Conservation (phyloP, 2,888 invertebrate species). For the Embidobia sp. region DNA sequence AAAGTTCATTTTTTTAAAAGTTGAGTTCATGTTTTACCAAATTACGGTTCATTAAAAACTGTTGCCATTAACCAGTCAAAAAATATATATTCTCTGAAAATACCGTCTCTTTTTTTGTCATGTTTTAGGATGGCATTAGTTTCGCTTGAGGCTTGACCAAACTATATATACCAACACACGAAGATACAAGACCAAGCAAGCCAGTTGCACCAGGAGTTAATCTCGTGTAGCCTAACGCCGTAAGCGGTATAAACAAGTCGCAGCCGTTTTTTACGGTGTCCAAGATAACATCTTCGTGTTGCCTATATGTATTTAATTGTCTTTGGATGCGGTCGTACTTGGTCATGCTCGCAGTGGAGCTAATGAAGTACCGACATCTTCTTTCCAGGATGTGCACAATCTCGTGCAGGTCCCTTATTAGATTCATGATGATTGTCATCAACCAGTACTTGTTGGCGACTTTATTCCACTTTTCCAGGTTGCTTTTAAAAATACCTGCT, state of each 20-base stretch:
- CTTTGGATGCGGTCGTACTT: constrained; percentile 37
- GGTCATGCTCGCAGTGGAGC: constrained; percentile 12
- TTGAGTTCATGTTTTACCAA: no score
- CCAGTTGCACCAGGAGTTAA: constrained; percentile 91
- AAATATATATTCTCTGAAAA: no score
- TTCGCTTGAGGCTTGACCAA: constrained; percentile 90
- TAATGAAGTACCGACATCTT: constrained; percentile 55
- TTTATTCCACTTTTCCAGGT: constrained; percentile 89
- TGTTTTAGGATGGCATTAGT: constrained; percentile 84
- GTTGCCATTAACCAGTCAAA: no score
- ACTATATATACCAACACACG: constrained; percentile 89
- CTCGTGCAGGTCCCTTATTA: constrained; percentile 93
- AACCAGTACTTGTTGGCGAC: constrained; percentile 93
- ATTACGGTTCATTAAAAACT: no score
- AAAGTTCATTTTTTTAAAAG: no score
- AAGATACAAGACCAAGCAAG: constrained; percentile 90
- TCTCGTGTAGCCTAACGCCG: constrained; percentile 89
- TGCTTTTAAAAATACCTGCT: constrained; percentile 86
- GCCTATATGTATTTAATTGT: constrained; percentile 68
- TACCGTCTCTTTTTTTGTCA: no score
- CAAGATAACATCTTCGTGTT: constrained; percentile 87
- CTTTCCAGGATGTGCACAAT: constrained; percentile 85
- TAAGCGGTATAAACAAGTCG: constrained; percentile 93
- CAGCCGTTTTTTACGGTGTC: constrained; percentile 93
- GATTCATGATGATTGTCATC: constrained; percentile 89